These are phyloP conservation scores for Operophtera brumata DNA, from an alignment of 2,888 invertebrate genomes.

Conservation along the genomic window DNA sequence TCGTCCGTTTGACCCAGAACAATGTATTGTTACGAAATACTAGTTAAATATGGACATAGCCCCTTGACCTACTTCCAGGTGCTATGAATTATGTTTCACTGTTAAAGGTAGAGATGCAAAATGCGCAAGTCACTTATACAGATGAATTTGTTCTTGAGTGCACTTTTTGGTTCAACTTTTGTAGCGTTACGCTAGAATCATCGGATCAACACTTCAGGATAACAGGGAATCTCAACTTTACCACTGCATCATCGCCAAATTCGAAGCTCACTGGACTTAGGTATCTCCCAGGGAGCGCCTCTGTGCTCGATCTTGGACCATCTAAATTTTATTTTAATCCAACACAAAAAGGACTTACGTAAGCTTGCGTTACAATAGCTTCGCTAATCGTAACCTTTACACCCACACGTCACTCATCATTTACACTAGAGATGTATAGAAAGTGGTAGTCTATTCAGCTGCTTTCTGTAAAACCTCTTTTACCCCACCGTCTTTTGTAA, in stretches of 20 bases:
- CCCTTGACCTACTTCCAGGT: constrained; percentile 35
- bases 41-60: constrained; percentile 34
- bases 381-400: constrained; percentile 37
- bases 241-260: no score
- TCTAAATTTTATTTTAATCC: constrained; percentile 4
- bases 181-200: no score
- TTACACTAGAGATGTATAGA: constrained; percentile 13
- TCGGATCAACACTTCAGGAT: no score
- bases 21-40: constrained; percentile 36
- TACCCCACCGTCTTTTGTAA: no score
- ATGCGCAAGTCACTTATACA: constrained; percentile 24
- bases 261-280: no score
- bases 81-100: constrained; percentile 30
- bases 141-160: neutral
- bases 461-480: no score
- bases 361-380: constrained; percentile 17
- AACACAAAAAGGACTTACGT: constrained; percentile 25
- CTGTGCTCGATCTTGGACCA: neutral
- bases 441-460: neutral
- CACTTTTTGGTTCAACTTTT: neutral
- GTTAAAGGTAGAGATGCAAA: constrained; percentile 24
- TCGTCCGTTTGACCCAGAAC: constrained; percentile 31
- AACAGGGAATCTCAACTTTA: neutral
- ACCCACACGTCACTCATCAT: constrained; percentile 26
- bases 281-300: neutral